These are phyloP conservation scores for Cephalopterus ornatus DNA, from an alignment of 2,113 vertebrate genomes.

Conservation along the genomic window DNA sequence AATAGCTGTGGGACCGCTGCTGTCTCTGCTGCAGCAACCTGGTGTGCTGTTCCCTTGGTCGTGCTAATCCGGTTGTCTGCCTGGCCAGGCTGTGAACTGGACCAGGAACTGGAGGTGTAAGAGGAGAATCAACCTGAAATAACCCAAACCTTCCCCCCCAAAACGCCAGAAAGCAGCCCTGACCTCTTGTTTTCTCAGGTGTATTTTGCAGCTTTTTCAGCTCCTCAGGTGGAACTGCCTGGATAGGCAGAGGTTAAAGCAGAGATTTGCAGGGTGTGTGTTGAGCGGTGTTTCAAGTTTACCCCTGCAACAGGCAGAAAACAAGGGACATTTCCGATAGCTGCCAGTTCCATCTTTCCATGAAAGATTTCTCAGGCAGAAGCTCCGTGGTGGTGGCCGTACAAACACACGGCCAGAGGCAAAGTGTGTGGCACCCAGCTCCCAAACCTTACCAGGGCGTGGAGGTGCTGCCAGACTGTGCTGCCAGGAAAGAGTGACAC, in stretches of 20 bases:
- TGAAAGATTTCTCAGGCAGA: background rate
- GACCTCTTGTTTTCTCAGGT: background rate
- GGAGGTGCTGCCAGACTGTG: background rate
- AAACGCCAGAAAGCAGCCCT: background rate
- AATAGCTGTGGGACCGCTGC: background rate
- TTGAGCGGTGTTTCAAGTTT: background rate
- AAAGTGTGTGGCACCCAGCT: background rate
- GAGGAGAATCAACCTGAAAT: background rate
- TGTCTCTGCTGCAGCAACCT: background rate
- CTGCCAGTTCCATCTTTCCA: background rate
- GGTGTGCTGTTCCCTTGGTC: background rate
- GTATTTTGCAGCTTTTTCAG: background rate
- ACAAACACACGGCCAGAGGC: background rate
- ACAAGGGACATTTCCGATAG: background rate
- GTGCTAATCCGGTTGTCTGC: background rate
- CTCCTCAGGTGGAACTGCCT: background rate
- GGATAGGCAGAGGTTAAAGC: background rate
- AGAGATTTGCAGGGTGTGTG: background rate
- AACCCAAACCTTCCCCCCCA: background rate
- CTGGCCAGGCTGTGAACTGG: background rate
- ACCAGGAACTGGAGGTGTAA: background rate
- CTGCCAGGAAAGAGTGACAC: background rate
- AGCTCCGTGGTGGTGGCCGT: background rate
- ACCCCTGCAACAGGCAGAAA: background rate
- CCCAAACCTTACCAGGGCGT: background rate